Evolutionary conservation across 2,113 vertebrate species (phyloP).

Genomic region (Loxodonta africana): DNA sequence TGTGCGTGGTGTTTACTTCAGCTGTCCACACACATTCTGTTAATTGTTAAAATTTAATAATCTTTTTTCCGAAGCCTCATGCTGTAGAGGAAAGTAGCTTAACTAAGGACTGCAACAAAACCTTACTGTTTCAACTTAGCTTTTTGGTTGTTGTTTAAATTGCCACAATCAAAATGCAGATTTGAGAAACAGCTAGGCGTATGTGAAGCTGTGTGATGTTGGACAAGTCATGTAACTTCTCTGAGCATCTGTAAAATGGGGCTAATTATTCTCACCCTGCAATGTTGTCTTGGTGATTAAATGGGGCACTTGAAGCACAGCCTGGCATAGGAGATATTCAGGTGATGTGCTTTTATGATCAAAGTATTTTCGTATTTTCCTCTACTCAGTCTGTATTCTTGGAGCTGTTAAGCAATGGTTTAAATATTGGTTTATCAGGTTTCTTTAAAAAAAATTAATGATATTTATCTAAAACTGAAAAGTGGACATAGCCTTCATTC

Average conservation of each 20-base stretch:
- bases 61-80: not conserved
- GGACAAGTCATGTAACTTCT: not conserved
- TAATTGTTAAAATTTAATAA: not conserved
- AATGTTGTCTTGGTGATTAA: not conserved
- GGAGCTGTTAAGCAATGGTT: not conserved
- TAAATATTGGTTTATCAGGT: not conserved
- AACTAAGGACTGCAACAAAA: not conserved
- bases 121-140: not conserved
- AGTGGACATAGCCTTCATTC: not conserved
- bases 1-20: not conserved
- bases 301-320: not conserved
- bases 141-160: not conserved
- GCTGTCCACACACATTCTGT: not conserved
- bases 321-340: not conserved
- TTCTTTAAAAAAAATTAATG: not conserved
- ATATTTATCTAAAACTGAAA: slow-evolving; percentile 42
- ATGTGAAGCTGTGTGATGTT: not conserved
- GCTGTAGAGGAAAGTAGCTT: not conserved
- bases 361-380: not conserved
- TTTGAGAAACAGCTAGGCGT: not conserved
- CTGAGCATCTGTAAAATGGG: not conserved
- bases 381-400: not conserved
- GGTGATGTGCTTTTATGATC: not conserved
- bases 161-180: not conserved
- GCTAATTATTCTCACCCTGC: not conserved